Evolutionary conservation across 2,888 invertebrate species (phyloP).

Genomic region (Xylota segnis): DNA sequence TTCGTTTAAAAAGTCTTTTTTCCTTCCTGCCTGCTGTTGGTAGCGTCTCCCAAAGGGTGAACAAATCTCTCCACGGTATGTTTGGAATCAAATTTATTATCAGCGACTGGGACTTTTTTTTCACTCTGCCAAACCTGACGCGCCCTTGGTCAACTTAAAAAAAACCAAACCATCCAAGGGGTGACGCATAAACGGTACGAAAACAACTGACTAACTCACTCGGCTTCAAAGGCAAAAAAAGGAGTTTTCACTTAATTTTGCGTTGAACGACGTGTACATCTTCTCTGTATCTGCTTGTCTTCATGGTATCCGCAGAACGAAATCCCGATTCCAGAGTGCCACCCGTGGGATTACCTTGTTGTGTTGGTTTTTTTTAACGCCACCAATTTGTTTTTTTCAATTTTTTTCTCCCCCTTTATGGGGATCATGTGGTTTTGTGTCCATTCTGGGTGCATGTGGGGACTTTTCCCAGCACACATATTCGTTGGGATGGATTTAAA

Average conservation of each 20-base stretch:
- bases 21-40: background rate
- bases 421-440: slow-evolving; percentile 63
- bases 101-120: slow-evolving; percentile 27
- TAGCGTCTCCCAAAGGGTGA: slow-evolving; percentile 36
- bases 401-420: slow-evolving; percentile 19
- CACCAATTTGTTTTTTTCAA: slow-evolving; percentile 14
- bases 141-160: slow-evolving; percentile 18
- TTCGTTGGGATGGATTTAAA: slow-evolving; percentile 37
- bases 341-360: slow-evolving; percentile 37
- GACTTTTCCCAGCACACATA: no score
- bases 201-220: slow-evolving; percentile 22
- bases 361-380: slow-evolving; percentile 44
- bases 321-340: slow-evolving; percentile 24
- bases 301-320: slow-evolving; percentile 18
- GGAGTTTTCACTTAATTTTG: slow-evolving; percentile 66
- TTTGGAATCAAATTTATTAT: slow-evolving; percentile 66
- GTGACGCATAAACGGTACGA: slow-evolving; percentile 10
- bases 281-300: background rate
- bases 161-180: no score
- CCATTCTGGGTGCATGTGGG: slow-evolving; percentile 27
- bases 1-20: slow-evolving; percentile 13
- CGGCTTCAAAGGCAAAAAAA: slow-evolving; percentile 22
- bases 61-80: slow-evolving; percentile 55
- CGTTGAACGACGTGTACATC: slow-evolving; percentile 32
- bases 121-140: background rate